Evolutionary conservation across 1,140 invertebrate species (phyloP), one percentile per base, ranked within the genome.

Genomic region (Drosophila takahashii): DNA sequence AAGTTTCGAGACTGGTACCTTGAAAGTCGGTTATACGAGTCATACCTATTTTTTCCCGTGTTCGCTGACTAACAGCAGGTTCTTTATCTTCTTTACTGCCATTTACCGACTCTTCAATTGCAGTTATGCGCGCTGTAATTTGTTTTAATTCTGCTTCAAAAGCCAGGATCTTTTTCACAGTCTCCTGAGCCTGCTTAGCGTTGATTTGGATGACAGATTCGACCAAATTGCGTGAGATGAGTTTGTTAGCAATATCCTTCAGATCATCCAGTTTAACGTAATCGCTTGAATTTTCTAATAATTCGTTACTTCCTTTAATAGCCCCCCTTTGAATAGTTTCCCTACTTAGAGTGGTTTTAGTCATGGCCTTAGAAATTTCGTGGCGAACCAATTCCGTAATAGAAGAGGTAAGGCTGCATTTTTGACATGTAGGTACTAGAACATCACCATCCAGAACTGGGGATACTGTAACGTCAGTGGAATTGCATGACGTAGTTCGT

Each of bases 381-480:
- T 22, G 51, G 16, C 59, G 37, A 13, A 62, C 51, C 3, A 62
- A 56, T 26, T 42, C 10, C 9, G 36, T 42, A 8, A 56, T 62
- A 1, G 51, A 62, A 15, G 56, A 6, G 6, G 51, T 42, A 26
- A 62, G 36, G 10, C 51, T 41, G 37, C 47, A 56, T 1, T 37
- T 42, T 26, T 62, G 51, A 4, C 4, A 16, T 11, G 4, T 22
- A 13, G 51, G 0, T 6, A 42, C 4, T 15, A 16, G 11, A 36
- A 11, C 34, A 36, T 36, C 11, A 36, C 4, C 34, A 13, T 4
- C 34, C 8, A 11, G 10, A 11, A 36, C 8, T 36, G 10, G 10
- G 22, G 1, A 22, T 22, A 22, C 22, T 2, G 22, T 22, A 22
- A 22, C 1, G 22, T 22, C 22, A 22, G 22, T 1, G 22, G 22